phyloP scores from a whole-genome alignment of 2,888 invertebrate species.

The Hesperia comma region DNA sequence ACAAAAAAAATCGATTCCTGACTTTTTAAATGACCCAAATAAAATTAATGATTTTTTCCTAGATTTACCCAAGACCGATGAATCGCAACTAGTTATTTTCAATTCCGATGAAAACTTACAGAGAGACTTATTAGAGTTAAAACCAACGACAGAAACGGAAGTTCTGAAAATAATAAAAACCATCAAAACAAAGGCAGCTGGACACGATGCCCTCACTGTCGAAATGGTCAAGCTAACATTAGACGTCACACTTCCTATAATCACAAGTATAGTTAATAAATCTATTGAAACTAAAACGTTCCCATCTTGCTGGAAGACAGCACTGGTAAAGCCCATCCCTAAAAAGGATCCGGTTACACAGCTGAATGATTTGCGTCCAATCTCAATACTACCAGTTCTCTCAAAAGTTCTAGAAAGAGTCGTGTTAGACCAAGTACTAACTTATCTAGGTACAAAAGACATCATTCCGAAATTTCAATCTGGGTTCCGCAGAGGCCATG shows the following conservation, averaged over 20 bases:
- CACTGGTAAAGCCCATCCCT: not conserved
- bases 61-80: not conserved
- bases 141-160: conserved; percentile 1
- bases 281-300: not conserved
- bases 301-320: not conserved
- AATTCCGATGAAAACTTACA: not conserved
- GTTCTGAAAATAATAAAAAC: conserved; percentile 25
- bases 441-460: not conserved
- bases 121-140: not conserved
- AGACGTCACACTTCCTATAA: not conserved
- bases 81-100: not conserved
- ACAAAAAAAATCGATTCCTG: not conserved
- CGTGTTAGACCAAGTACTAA: not conserved
- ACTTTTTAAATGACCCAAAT: conserved; percentile 4
- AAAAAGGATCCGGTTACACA: not conserved
- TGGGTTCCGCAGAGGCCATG: not conserved
- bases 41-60: not conserved
- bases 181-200: not conserved
- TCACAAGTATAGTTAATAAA: not conserved
- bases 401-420: not conserved
- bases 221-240: not conserved
- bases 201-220: not conserved
- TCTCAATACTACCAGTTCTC: not conserved
- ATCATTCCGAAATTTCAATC: not conserved
- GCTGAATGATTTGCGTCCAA: not conserved